phyloP scores from a whole-genome alignment of 35 echinoderm and acorn worm genomes.

The Holothuria glaberrima region DNA sequence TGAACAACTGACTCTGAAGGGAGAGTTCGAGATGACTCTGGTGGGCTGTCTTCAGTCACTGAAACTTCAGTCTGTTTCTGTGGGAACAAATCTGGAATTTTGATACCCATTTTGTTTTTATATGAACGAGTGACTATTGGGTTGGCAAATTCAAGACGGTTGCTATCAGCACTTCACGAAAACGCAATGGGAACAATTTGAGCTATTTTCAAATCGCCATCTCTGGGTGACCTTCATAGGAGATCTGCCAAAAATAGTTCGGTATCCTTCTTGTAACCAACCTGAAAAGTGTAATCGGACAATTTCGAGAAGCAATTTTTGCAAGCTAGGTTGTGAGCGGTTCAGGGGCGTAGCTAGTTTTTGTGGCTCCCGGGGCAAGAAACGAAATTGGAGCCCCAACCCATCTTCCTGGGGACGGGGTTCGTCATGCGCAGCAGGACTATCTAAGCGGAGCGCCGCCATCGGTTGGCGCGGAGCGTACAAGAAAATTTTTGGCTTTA shows the following conservation, averaged over 20 bases:
- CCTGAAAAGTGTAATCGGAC: constrained; percentile 50
- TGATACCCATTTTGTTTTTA: constrained; percentile 30
- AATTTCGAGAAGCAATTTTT: constrained; percentile 29
- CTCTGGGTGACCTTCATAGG: background rate
- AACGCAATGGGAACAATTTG: constrained; percentile 17
- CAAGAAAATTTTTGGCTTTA: no score
- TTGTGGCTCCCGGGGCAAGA: no score
- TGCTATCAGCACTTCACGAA: background rate
- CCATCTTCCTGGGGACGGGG: no score
- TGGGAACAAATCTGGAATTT: constrained; percentile 23
- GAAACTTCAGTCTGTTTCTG: constrained; percentile 5
- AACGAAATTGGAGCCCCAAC: no score
- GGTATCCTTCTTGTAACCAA: constrained; percentile 64
- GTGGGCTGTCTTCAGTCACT: background rate
- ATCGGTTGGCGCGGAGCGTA: no score
- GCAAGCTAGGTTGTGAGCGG: background rate
- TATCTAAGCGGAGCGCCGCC: no score
- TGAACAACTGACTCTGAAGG: no score
- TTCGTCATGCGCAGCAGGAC: no score
- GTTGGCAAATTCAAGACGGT: background rate
- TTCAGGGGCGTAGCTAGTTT: no score
- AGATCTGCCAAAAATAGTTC: constrained; percentile 38
- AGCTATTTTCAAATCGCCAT: constrained; percentile 6
- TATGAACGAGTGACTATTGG: constrained; percentile 17
- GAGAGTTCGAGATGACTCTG: background rate